Evolutionary conservation across 1,140 invertebrate genomes (phyloP).

Genomic region (Harpegnathos saltator): DNA sequence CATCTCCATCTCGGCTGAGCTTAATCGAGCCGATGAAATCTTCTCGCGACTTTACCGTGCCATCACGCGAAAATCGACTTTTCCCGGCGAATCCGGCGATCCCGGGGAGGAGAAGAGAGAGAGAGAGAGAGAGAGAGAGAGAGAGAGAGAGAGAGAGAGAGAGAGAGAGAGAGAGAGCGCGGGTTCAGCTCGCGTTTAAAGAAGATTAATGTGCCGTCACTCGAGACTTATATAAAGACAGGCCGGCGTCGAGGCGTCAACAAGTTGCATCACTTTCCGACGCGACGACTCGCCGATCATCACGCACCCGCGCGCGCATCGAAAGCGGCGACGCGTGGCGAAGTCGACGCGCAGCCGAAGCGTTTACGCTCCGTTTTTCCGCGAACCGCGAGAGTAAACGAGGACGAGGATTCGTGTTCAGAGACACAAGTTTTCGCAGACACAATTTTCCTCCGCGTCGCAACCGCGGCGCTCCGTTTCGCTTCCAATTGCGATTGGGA

Average conservation of each 20-base stretch:
- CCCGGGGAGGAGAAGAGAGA: too few relatives aligned
- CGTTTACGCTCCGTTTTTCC: background rate
- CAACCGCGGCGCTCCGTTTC: too few relatives aligned
- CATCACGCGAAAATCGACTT: background rate
- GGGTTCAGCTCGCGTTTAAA: background rate
- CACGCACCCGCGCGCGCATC: slow-evolving; percentile 5
- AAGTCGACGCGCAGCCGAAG: slow-evolving; percentile 17
- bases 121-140: too few relatives aligned
- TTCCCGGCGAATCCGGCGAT: background rate
- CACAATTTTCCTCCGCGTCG: too few relatives aligned
- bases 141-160: too few relatives aligned
- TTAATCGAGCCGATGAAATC: background rate
- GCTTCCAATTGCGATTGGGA: too few relatives aligned
- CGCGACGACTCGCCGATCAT: slow-evolving; percentile 42
- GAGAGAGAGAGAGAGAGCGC: background rate
- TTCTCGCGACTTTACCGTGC: background rate
- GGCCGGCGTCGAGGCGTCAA: slow-evolving; percentile 42
- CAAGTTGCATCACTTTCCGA: slow-evolving; percentile 64
- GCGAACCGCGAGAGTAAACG: too few relatives aligned
- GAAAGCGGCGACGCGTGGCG: slow-evolving; percentile 10
- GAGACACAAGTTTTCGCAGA: too few relatives aligned
- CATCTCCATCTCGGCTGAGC: too few relatives aligned
- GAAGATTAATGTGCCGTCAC: slow-evolving; percentile 56
- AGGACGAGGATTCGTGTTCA: too few relatives aligned
- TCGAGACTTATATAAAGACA: slow-evolving; percentile 58